Conservation (phyloP, 2,797 vertebrate species). For the Podargus strigoides region DNA sequence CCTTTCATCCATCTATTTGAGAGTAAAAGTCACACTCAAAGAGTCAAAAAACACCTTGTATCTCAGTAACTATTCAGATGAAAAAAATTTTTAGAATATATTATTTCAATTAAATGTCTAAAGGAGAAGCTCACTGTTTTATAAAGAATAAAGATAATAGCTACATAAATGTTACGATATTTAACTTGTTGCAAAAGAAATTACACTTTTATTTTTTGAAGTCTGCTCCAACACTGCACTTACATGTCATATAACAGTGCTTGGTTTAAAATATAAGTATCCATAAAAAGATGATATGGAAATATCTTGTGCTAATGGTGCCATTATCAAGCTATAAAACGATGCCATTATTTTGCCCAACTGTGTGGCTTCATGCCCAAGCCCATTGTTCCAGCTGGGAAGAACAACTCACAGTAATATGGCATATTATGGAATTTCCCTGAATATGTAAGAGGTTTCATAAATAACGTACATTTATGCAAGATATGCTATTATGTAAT, state of each 20-base stretch:
- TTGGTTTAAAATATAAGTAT: constrained; percentile 53
- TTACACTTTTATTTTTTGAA: constrained; percentile 26
- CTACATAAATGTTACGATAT: constrained; percentile 27
- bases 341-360: constrained; percentile 55
- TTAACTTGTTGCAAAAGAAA: constrained; percentile 43
- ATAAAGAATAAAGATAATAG: constrained; percentile 22
- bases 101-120: background rate
- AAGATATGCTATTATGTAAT: background rate
- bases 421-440: constrained; percentile 15
- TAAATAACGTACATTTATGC: constrained; percentile 33
- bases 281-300: constrained; percentile 53
- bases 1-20: background rate
- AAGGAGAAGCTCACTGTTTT: background rate
- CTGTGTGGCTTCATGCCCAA: constrained; percentile 43
- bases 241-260: constrained; percentile 2
- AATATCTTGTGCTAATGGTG: constrained; percentile 51
- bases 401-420: constrained; percentile 31
- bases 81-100: background rate
- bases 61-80: background rate
- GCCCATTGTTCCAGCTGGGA: constrained; percentile 38
- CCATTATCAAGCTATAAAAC: constrained; percentile 55
- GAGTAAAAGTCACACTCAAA: background rate
- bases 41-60: background rate
- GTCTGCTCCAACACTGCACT: constrained; percentile 22
- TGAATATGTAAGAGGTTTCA: constrained; percentile 30